Conservation (phyloP, 2,888 invertebrate species). For the Mesorhabditis spiculigera region DNA sequence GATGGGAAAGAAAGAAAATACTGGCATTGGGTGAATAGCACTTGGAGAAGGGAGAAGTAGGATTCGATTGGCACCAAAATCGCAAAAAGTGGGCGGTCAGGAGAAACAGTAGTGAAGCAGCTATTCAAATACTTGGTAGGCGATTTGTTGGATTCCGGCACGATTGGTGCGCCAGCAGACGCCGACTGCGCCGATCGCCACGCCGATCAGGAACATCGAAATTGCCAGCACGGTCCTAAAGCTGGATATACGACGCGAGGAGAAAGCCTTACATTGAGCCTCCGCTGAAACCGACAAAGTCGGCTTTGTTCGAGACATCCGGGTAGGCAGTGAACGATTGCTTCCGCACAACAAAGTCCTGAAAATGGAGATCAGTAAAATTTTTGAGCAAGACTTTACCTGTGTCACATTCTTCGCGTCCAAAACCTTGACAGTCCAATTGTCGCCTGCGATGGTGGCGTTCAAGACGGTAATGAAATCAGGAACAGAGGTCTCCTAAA, state of each 20-base stretch:
- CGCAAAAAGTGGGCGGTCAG: too few relatives aligned
- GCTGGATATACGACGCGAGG: not conserved
- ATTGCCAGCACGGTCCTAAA: slow-evolving; percentile 28
- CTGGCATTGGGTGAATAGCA: too few relatives aligned
- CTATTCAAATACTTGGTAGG: slow-evolving; percentile 43
- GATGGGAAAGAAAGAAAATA: too few relatives aligned
- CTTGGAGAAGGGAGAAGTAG: too few relatives aligned
- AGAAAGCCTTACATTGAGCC: slow-evolving; percentile 29
- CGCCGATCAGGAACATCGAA: slow-evolving; percentile 34
- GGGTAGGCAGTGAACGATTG: slow-evolving; percentile 20
- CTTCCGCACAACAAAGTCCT: slow-evolving; percentile 22
- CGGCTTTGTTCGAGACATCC: too few relatives aligned
- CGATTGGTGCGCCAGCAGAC: slow-evolving; percentile 29
- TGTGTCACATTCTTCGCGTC: not conserved
- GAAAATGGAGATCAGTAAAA: slow-evolving; percentile 9
- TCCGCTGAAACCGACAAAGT: slow-evolving; percentile 28
- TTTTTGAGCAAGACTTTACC: slow-evolving; percentile 15
- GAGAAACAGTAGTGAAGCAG: not conserved
- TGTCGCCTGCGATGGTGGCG: slow-evolving; percentile 8
- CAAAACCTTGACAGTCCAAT: slow-evolving; percentile 12
- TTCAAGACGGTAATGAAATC: slow-evolving; percentile 12
- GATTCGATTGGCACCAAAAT: too few relatives aligned
- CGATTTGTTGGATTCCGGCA: slow-evolving; percentile 36
- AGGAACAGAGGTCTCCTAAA: not conserved
- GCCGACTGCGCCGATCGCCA: slow-evolving; percentile 30